A percentile compares a stretch with the other conserved stretches of the same genome.
phyloP scores from a whole-genome alignment of 2,888 invertebrate species.

The Epistrophe eligans region DNA sequence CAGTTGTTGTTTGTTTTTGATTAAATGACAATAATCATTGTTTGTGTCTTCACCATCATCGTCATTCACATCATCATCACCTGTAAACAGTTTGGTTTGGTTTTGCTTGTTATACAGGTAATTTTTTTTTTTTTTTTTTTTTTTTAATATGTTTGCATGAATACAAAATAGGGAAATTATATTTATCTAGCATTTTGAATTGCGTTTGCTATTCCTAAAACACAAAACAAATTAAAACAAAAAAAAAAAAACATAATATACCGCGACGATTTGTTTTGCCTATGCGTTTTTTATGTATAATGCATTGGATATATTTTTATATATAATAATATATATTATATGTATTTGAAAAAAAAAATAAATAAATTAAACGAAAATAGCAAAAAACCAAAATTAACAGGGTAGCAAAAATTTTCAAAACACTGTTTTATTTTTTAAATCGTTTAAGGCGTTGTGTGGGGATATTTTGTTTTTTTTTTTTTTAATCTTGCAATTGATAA shows the following conservation, averaged over 20 bases:
- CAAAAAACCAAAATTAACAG: slow-evolving; percentile 69
- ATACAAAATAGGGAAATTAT: slow-evolving; percentile 63
- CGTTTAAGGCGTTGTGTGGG: slow-evolving; percentile 58
- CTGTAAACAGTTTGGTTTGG: slow-evolving; percentile 81
- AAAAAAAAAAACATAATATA: slow-evolving; percentile 21
- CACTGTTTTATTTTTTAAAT: slow-evolving; percentile 42
- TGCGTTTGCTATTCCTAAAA: slow-evolving; percentile 57
- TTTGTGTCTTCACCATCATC: slow-evolving; percentile 77
- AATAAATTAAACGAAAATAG: slow-evolving; percentile 53
- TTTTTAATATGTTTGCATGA: slow-evolving; percentile 46
- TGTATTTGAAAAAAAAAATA: slow-evolving; percentile 30
- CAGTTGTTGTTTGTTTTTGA: slow-evolving; percentile 81
- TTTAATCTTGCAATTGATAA: slow-evolving; percentile 61
- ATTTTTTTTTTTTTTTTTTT: background rate
- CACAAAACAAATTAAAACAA: slow-evolving; percentile 6
- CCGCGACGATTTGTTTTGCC: slow-evolving; percentile 50
- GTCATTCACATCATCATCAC: slow-evolving; percentile 79
- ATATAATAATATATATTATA: background rate
- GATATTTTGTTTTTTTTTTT: slow-evolving; percentile 29
- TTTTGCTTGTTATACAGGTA: slow-evolving; percentile 75
- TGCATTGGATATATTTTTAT: slow-evolving; percentile 40
- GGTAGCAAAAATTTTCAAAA: slow-evolving; percentile 66
- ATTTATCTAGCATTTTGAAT: slow-evolving; percentile 60
- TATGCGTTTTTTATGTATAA: slow-evolving; percentile 46
- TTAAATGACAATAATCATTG: slow-evolving; percentile 80